phyloP scores from a whole-genome alignment of 2,113 vertebrate genomes.

The Donacobius atricapilla region DNA sequence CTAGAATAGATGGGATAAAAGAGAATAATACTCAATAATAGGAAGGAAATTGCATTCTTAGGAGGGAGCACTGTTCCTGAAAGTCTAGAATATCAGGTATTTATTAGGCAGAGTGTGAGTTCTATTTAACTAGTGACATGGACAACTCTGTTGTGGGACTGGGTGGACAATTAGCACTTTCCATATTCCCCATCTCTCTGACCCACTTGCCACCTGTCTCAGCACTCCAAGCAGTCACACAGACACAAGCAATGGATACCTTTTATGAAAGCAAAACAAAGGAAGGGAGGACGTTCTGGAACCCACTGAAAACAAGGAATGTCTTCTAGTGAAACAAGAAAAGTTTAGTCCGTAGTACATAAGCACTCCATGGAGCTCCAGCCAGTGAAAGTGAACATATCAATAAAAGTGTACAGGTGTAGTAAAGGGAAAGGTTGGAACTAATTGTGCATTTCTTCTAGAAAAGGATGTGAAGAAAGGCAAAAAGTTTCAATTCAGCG shows the following conservation, averaged over 20 bases:
- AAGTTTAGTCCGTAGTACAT: neutral
- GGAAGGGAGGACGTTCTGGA: neutral
- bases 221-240: neutral
- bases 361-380: neutral
- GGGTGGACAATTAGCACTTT: neutral
- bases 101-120: neutral
- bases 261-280: neutral
- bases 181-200: neutral
- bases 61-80: neutral
- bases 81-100: neutral
- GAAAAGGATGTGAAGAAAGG: neutral
- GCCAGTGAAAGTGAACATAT: neutral
- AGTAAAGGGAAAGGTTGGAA: neutral
- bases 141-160: neutral
- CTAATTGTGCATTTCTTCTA: neutral
- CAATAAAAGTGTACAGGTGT: neutral
- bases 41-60: neutral
- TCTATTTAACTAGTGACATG: neutral
- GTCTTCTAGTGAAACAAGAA: neutral
- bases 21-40: neutral
- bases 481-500: neutral
- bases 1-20: neutral
- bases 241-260: neutral
- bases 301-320: neutral
- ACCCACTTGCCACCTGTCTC: neutral